Conservation (phyloP, 2,888 invertebrate species). For the Slavum lentiscoides region DNA sequence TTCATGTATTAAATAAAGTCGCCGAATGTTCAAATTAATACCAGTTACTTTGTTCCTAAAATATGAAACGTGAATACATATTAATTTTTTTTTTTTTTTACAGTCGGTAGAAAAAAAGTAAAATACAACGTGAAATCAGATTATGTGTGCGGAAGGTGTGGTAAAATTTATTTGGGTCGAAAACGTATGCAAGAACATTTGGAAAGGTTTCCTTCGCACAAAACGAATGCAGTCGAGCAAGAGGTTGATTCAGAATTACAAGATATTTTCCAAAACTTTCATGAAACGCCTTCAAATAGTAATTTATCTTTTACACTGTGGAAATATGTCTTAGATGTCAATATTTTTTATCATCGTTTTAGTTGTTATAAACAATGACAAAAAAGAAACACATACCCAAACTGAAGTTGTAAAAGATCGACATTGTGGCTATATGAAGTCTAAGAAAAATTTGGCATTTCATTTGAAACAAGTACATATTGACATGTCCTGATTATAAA, state of each 20-base stretch:
- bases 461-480: conserved; percentile 45
- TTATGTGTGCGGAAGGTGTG: conserved; percentile 41
- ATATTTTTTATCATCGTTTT: background rate
- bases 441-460: conserved; percentile 34
- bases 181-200: conserved; percentile 48
- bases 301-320: background rate
- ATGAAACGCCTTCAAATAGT: conserved; percentile 22
- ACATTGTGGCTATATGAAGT: conserved; percentile 38
- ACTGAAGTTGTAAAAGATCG: conserved; percentile 29
- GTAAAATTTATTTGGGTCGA: conserved; percentile 43
- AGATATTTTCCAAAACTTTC: conserved; percentile 40
- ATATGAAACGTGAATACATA: background rate
- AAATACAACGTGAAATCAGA: conserved; percentile 47
- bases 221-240: conserved; percentile 8
- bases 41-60: background rate
- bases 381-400: conserved; percentile 45
- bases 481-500: background rate
- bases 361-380: conserved; percentile 22
- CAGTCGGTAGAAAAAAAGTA: conserved; percentile 48
- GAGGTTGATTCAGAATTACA: conserved; percentile 39
- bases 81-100: background rate
- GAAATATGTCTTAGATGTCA: background rate
- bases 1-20: no score
- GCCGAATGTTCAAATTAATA: background rate
- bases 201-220: conserved; percentile 34